These are phyloP conservation scores for Sicus ferrugineus DNA, from an alignment of 2,888 invertebrate genomes.

Conservation along the genomic window DNA sequence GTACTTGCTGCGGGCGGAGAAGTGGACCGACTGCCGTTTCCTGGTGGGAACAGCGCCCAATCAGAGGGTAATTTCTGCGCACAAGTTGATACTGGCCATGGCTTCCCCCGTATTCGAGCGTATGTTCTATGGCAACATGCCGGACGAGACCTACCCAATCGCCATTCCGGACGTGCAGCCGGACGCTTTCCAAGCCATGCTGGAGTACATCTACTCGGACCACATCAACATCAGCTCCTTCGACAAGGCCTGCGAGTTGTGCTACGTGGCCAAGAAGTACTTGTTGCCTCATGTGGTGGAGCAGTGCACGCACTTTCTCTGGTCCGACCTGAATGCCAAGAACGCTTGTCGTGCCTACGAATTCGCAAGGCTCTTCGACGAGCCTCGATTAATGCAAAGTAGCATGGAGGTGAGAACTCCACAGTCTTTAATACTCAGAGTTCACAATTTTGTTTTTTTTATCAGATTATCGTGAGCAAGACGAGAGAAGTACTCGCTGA, in stretches of 20 bases:
- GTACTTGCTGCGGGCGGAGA: slow-evolving; percentile 78
- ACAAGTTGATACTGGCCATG: slow-evolving; percentile 84
- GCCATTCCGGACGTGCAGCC: slow-evolving; percentile 85
- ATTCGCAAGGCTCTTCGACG: slow-evolving; percentile 85
- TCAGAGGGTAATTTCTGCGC: slow-evolving; percentile 78
- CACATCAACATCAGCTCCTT: slow-evolving; percentile 81
- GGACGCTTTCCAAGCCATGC: slow-evolving; percentile 81
- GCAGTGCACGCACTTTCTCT: slow-evolving; percentile 83
- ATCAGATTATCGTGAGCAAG: slow-evolving; percentile 77
- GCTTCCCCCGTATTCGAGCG: slow-evolving; percentile 88
- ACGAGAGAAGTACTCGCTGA: slow-evolving; percentile 80
- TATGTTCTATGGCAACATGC: slow-evolving; percentile 87
- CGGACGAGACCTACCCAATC: slow-evolving; percentile 80
- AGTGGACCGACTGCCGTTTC: slow-evolving; percentile 86
- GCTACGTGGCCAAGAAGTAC: slow-evolving; percentile 88
- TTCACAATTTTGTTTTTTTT: too few species aligned
- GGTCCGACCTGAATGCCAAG: slow-evolving; percentile 73
- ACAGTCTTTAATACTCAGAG: too few species aligned
- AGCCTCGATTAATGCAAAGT: slow-evolving; percentile 80
- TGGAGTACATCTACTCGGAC: slow-evolving; percentile 87
- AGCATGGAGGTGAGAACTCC: slow-evolving; percentile 76
- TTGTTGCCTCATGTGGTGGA: slow-evolving; percentile 85
- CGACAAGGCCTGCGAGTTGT: slow-evolving; percentile 85
- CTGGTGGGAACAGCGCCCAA: slow-evolving; percentile 81
- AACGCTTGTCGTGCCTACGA: slow-evolving; percentile 88